Evolutionary conservation across 2,888 invertebrate species (phyloP).

Genomic region (Nephrotoma appendiculata): DNA sequence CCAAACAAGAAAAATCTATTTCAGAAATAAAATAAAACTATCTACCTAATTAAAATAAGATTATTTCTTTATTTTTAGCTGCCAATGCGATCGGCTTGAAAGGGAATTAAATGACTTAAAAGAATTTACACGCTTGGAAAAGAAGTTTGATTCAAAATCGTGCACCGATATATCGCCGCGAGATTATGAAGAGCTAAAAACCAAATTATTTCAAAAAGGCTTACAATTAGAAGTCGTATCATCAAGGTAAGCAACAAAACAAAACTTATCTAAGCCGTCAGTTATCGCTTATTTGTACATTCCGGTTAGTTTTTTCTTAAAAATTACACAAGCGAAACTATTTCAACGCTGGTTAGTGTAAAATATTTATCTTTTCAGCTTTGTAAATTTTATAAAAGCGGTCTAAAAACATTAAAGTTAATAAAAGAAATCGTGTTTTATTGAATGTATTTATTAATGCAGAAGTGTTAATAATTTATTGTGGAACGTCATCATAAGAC

Average conservation of each 20-base stretch:
- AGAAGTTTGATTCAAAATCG: conserved; percentile 27
- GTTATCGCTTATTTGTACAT: too few species aligned
- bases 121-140: conserved; percentile 45
- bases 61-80: conserved; percentile 20
- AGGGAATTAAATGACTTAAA: conserved; percentile 38
- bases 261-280: not conserved
- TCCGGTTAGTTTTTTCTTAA: not conserved
- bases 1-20: not conserved
- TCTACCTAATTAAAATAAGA: not conserved
- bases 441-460: not conserved
- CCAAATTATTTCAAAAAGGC: conserved; percentile 10
- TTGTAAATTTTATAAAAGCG: not conserved
- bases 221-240: conserved; percentile 5
- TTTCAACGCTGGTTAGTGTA: not conserved
- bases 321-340: not conserved
- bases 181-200: conserved; percentile 11
- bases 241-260: conserved; percentile 8
- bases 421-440: not conserved
- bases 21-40: not conserved
- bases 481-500: not conserved
- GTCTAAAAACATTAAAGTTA: not conserved
- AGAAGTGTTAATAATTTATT: not conserved
- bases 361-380: not conserved
- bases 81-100: conserved; percentile 34
- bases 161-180: conserved; percentile 15